A percentile compares a stretch with the other conserved stretches of the same genome.
Evolutionary conservation across 2,797 vertebrate species (phyloP).

Genomic region (Orestias chungarensis): DNA sequence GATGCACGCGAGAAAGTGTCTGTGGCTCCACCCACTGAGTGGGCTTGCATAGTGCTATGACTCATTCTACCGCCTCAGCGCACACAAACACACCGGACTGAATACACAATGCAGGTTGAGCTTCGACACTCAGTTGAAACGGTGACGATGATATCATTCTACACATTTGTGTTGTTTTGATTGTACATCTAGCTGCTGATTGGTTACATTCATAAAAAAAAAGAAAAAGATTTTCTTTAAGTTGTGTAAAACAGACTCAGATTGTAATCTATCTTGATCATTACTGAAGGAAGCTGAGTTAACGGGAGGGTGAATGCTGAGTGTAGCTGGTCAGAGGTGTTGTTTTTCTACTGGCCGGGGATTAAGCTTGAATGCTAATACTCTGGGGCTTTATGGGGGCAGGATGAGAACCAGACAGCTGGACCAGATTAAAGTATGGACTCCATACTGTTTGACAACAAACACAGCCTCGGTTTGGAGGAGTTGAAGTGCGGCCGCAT

Average conservation of each 20-base stretch:
- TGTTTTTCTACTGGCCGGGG: slow-evolving; percentile 63
- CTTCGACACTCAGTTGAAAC: slow-evolving; percentile 44
- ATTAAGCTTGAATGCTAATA: slow-evolving; percentile 75
- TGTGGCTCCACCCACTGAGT: slow-evolving; percentile 79
- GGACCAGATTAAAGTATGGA: slow-evolving; percentile 63
- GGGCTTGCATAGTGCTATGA: slow-evolving; percentile 78
- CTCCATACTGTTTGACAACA: slow-evolving; percentile 73
- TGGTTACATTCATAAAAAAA: not conserved
- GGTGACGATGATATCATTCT: slow-evolving; percentile 40
- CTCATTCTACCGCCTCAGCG: slow-evolving; percentile 78
- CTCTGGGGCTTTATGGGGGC: slow-evolving; percentile 60
- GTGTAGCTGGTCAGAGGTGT: slow-evolving; percentile 63
- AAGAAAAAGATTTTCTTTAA: not conserved
- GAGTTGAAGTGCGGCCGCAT: slow-evolving; percentile 41
- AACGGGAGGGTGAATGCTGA: slow-evolving; percentile 46
- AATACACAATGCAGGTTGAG: slow-evolving; percentile 65
- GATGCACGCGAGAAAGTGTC: slow-evolving; percentile 64
- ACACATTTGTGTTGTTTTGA: slow-evolving; percentile 8
- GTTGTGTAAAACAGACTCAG: not conserved
- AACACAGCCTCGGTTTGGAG: slow-evolving; percentile 31
- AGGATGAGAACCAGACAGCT: slow-evolving; percentile 65
- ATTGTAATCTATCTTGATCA: no score
- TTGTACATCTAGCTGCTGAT: slow-evolving; percentile 4
- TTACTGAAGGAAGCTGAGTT: slow-evolving; percentile 9
- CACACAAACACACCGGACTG: slow-evolving; percentile 69